Percentiles rank a stretch among this genome's conserved stretches.
These are phyloP conservation scores for Agelaius tricolor DNA, from an alignment of 2,113 vertebrate genomes.

Conservation along the genomic window DNA sequence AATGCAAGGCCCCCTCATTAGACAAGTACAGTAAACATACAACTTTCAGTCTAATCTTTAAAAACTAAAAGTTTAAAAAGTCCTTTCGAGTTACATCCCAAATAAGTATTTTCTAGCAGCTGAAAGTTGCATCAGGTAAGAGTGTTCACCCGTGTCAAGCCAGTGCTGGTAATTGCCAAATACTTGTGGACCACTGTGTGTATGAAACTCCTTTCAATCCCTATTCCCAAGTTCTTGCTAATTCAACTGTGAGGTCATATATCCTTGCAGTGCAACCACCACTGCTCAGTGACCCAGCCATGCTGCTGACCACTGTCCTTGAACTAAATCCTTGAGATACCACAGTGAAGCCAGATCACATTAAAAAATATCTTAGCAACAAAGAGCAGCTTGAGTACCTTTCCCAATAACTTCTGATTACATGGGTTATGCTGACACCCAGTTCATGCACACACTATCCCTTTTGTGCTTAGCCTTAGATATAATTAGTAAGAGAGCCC, in stretches of 20 bases:
- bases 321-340: neutral
- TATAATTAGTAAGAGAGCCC: neutral
- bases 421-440: neutral
- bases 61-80: neutral
- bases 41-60: neutral
- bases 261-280: neutral
- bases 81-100: neutral
- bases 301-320: neutral
- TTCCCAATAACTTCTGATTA: neutral
- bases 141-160: neutral
- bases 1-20: neutral
- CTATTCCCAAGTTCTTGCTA: neutral
- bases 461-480: neutral
- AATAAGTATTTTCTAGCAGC: neutral
- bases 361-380: neutral
- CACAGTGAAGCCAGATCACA: neutral
- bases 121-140: neutral
- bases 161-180: neutral
- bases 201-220: neutral
- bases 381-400: neutral
- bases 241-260: neutral
- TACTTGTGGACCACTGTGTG: neutral
- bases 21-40: neutral
- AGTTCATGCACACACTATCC: fast-evolving
- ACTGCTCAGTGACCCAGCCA: neutral